Evolutionary conservation across 2,888 invertebrate species (phyloP), one percentile per base, ranked within the genome.

Genomic region (Carcina quercana): DNA sequence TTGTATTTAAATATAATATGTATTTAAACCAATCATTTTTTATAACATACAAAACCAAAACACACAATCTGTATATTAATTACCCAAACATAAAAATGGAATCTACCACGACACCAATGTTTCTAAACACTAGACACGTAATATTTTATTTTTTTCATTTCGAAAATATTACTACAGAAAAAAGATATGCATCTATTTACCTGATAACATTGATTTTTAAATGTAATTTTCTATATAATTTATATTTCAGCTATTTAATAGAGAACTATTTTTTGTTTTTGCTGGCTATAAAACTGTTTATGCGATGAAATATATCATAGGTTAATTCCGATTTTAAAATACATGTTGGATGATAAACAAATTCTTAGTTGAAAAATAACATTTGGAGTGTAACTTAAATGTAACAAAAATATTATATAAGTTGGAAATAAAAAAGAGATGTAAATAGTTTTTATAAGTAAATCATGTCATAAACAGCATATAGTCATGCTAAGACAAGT

Each of bases 101-200:
- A 72, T 65, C 78, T 80, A 79, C 65, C 71, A 82, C 79, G 78
- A 83, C 82, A 82, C 60, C 70, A 34, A 80, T 46, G 64, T 65
- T n/a, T n/a, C 64, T 78, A 80, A 82, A 61, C 40, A 47, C 75
- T 75, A 76, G 65, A 78, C 78, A 67, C 71, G n/a, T n/a, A n/a
- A n/a, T n/a, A n/a, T n/a, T n/a, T 72, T 66, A 64, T 60, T 64
- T 59, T 64, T 74, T 67, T 53, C 64, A 65, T 70, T n/a, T 75
- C 53, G 70, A 80, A 80, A 82, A 78, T 78, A 79, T 68, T 60
- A 65, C 79, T 83, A 83, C 71, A 76, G 73, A 75, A 76, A 79
- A n/a, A 79, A 67, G 82, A 83, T 83, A 83, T 83, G 82, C 82
- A 73, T 80, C 82, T 82, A 82, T 76, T 67, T 69, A 73, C 58